Evolutionary conservation across 2,113 vertebrate species (phyloP).

Genomic region (Ammospiza caudacuta): DNA sequence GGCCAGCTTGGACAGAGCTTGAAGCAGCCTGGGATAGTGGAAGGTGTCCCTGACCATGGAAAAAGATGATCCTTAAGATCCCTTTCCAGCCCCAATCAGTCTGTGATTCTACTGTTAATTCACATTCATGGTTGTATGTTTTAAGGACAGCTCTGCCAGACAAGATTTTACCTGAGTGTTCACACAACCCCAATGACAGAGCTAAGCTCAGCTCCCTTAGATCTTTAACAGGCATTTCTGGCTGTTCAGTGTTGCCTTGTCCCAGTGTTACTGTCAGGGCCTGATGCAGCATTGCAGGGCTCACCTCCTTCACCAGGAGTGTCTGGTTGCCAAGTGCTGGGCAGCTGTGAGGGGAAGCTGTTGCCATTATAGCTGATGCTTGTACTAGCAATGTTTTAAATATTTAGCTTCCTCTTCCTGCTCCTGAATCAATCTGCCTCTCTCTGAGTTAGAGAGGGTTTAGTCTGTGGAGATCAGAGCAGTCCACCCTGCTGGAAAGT

Average conservation of each 20-base stretch:
- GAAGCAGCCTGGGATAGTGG: accelerated
- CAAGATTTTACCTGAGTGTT: not conserved
- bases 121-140: not conserved
- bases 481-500: not conserved
- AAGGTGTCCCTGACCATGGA: not conserved
- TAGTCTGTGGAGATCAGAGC: not conserved
- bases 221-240: not conserved
- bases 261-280: not conserved
- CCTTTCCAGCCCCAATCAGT: not conserved
- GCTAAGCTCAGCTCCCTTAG: not conserved
- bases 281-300: not conserved
- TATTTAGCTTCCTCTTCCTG: not conserved
- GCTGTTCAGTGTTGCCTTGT: not conserved
- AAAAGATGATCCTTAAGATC: not conserved
- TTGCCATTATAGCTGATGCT: not conserved
- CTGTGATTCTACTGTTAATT: not conserved
- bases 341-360: not conserved
- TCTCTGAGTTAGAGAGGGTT: not conserved
- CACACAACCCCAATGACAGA: not conserved
- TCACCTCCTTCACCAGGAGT: not conserved
- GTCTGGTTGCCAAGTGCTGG: not conserved
- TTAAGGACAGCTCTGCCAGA: not conserved
- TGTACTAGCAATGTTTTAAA: not conserved
- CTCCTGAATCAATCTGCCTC: accelerated
- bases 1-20: not conserved